A percentile compares a stretch with the other conserved stretches of the same genome.
Evolutionary conservation across 2,888 invertebrate species (phyloP).

Genomic region (Drosophila meridiana): DNA sequence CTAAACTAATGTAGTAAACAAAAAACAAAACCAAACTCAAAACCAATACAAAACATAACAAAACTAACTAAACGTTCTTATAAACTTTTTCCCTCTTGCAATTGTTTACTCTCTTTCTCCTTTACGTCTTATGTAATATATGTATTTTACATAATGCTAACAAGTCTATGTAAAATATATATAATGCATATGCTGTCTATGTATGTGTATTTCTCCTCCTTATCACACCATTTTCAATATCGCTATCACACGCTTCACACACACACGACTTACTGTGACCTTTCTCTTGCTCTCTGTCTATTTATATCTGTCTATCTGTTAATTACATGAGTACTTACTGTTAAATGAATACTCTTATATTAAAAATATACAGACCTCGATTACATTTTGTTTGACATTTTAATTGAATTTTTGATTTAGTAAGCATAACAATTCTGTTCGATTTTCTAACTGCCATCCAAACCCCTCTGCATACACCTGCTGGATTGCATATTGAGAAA

Average conservation of each 20-base stretch:
- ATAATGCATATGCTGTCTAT: slow-evolving; percentile 70
- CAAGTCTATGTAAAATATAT: slow-evolving; percentile 65
- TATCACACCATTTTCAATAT: slow-evolving; percentile 22
- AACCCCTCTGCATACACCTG: slow-evolving; percentile 10
- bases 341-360: slow-evolving; percentile 7
- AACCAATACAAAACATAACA: slow-evolving; percentile 21
- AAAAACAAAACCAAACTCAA: slow-evolving; percentile 15
- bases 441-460: slow-evolving; percentile 4
- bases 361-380: slow-evolving; percentile 19
- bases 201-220: slow-evolving; percentile 73
- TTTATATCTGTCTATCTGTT: slow-evolving; percentile 23
- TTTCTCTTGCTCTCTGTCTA: slow-evolving; percentile 1
- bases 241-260: slow-evolving; percentile 20
- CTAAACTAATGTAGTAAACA: slow-evolving; percentile 23
- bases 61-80: slow-evolving; percentile 23
- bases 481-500: slow-evolving; percentile 57
- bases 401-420: slow-evolving; percentile 30
- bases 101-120: slow-evolving; percentile 64
- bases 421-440: slow-evolving; percentile 6
- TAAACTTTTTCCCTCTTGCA: slow-evolving; percentile 79
- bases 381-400: slow-evolving; percentile 12
- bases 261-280: slow-evolving; percentile 22
- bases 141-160: slow-evolving; percentile 60
- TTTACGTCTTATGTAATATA: slow-evolving; percentile 61
- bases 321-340: slow-evolving; percentile 19